Base-by-base conservation (phyloP, 2,113 vertebrate species). In the Heterochromis multidens region DNA sequence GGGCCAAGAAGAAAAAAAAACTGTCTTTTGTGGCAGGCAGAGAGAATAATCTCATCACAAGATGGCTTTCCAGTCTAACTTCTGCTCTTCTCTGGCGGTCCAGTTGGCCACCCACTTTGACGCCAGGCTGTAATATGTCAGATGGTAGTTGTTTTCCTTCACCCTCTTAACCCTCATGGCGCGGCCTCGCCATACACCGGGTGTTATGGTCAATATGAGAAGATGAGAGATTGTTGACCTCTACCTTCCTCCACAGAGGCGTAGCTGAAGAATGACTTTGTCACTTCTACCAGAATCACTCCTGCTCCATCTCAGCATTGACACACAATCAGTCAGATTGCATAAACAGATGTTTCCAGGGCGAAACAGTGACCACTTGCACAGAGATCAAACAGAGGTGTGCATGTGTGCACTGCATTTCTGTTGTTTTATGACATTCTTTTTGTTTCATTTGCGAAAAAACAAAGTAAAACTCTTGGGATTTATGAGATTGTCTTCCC, bases 261-360 rank as follows among this genome's bases (percentile, higher is more conserved):
- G 16, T 56, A 70, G 89, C 80, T 88, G 86, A 81, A 59, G 78
- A 67, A 62, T 57, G 12, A 35, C 33, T 76, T 67, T 4, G 8
- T 40, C 61, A 43, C 77, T 79, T 83, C 80, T 58, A 5, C 70
- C 23, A 78, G 19, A 40, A 59, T 12, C 35, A 4, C 81, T 84
- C 65, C 78, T 35, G 62, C 82, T 59, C 67, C 76, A 43, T 57
- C 80, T 87, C 85, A 81, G 62, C 60, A 52, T 67, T 83, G 88
- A 91, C 89, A 82, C 54, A 11, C 67, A 63, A 80, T 77, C 67
- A 17, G 46, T 82, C 81, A 21, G 84, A 91, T 62, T 49, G 79
- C 74, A 89, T 85, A 86, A 93, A 82, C 93, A 93, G 91, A 94
- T 94, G 93, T 94, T 88, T 87, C 70, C 83, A 40, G 49, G 49